These are phyloP conservation scores for Amphibalanus amphitrite DNA, from an alignment of 1,140 invertebrate species.

Conservation along the genomic window DNA sequence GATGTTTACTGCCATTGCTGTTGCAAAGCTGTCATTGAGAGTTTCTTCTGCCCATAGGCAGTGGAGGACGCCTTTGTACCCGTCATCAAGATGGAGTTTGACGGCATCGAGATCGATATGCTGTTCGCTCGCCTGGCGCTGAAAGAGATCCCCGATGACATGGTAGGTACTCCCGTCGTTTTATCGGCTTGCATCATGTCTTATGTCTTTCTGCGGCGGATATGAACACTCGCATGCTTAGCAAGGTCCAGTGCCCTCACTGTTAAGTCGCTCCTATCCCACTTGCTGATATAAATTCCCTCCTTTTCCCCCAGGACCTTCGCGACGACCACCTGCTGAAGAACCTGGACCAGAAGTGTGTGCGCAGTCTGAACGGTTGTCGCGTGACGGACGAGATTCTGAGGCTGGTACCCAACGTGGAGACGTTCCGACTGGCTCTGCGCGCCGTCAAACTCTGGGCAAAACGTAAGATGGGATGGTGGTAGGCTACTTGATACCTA, in stretches of 20 bases:
- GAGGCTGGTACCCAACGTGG: conserved; percentile 81
- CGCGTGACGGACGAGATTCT: conserved; percentile 97
- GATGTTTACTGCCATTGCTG: conserved; percentile 7
- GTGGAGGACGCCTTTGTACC: conserved; percentile 99
- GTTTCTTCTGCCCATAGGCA: conserved; percentile 32
- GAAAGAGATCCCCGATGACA: conserved; percentile 68
- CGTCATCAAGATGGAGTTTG: conserved; percentile 98
- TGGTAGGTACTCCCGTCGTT: too few species aligned
- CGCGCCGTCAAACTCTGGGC: conserved; percentile 97
- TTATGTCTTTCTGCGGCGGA: too few species aligned
- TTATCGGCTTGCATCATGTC: too few species aligned
- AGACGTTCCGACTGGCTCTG: conserved; percentile 82
- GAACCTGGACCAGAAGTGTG: conserved; percentile 91
- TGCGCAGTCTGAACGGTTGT: conserved; percentile 92
- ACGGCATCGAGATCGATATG: conserved; percentile 97
- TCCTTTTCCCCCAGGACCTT: conserved; percentile 47
- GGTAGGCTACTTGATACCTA: too few species aligned
- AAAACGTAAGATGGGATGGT: too few species aligned
- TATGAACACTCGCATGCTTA: too few species aligned
- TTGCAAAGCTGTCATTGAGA: too few species aligned
- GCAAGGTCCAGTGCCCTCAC: too few species aligned
- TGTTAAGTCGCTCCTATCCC: too few species aligned
- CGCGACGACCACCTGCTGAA: conserved; percentile 79
- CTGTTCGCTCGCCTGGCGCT: conserved; percentile 83
- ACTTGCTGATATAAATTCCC: too few species aligned